Conservation (phyloP, 2,888 invertebrate species). For the Laothoe populi region DNA sequence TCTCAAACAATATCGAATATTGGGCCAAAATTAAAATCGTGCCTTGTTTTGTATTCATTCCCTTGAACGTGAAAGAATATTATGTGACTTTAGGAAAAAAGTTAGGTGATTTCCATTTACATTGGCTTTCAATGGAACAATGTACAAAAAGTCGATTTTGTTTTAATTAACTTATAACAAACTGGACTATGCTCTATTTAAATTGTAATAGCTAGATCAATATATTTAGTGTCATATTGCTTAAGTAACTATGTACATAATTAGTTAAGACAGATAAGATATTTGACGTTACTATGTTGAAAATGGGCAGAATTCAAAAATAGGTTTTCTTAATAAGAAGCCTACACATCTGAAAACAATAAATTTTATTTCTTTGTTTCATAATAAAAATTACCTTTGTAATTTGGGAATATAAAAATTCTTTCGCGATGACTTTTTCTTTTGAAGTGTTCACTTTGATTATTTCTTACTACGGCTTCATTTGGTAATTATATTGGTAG, state of each 20-base stretch:
- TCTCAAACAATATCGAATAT: constrained; percentile 11
- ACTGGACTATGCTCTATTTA: background rate
- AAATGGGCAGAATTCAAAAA: too few relatives aligned
- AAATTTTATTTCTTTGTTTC: background rate
- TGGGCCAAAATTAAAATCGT: constrained; percentile 23
- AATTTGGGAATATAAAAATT: background rate
- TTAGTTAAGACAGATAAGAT: too few relatives aligned
- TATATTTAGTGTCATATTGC: too few relatives aligned
- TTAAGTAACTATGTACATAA: too few relatives aligned
- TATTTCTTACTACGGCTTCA: too few relatives aligned
- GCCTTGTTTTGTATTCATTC: constrained; percentile 22
- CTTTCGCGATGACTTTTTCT: background rate
- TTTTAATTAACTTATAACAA: background rate
- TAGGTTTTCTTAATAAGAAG: background rate
- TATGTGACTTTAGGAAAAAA: constrained; percentile 14
- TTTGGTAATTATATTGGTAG: too few relatives aligned
- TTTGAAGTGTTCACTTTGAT: background rate
- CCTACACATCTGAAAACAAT: background rate
- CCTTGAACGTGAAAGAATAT: constrained; percentile 11
- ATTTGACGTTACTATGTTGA: too few relatives aligned
- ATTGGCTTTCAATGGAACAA: constrained; percentile 18
- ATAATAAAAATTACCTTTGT: background rate
- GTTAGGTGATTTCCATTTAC: constrained; percentile 1
- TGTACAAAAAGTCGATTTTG: background rate
- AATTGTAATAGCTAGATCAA: too few relatives aligned